These are phyloP conservation scores for Toxotes jaculatrix DNA, from an alignment of 2,113 vertebrate species.

Conservation along the genomic window DNA sequence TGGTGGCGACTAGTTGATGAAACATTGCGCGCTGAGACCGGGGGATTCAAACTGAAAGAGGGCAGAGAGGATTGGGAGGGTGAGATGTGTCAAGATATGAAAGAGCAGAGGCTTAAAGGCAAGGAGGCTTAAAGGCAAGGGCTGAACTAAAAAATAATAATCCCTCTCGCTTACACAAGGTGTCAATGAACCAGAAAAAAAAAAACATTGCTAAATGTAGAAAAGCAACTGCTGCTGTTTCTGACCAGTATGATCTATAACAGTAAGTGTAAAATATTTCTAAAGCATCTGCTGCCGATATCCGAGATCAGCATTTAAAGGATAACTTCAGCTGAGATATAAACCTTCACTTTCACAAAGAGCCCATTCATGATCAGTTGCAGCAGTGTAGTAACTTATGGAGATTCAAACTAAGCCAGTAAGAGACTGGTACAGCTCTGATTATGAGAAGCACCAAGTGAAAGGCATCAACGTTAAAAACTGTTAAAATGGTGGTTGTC, in stretches of 20 bases:
- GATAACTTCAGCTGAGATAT: not conserved
- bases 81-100: not conserved
- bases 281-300: not conserved
- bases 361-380: too few relatives aligned
- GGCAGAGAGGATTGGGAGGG: not conserved
- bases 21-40: not conserved
- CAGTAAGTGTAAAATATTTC: not conserved
- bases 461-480: not conserved
- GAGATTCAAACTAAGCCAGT: not conserved
- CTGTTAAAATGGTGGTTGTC: too few relatives aligned
- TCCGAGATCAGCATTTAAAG: conserved; percentile 3
- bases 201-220: not conserved
- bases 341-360: not conserved
- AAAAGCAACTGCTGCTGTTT: not conserved
- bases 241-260: too few relatives aligned
- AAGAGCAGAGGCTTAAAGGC: not conserved
- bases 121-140: not conserved
- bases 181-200: not conserved
- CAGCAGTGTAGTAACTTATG: not conserved
- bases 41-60: not conserved
- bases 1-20: conserved; percentile 27
- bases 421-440: not conserved
- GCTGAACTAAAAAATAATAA: conserved; percentile 11
- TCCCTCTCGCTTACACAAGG: not conserved
- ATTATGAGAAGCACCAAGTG: not conserved